Conservation (phyloP, 2,113 vertebrate species). For the Benitochromis conjunctus region DNA sequence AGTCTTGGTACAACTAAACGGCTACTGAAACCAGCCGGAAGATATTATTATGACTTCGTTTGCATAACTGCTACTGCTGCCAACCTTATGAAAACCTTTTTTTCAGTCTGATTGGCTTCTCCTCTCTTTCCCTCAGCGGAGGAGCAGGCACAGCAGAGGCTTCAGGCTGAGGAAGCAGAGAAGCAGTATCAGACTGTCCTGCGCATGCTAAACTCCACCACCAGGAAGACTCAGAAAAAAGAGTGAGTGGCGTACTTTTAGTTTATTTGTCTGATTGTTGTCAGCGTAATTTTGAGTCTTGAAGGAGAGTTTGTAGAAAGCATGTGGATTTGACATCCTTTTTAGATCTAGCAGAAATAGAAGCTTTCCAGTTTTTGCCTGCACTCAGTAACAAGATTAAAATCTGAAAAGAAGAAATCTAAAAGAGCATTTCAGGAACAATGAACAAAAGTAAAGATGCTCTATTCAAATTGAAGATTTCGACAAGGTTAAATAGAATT, state of each 20-base stretch:
- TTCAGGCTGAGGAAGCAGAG: conserved; percentile 85
- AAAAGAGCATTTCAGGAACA: too few relatives aligned
- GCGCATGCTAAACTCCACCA: conserved; percentile 87
- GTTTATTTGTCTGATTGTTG: background rate
- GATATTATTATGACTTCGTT: background rate
- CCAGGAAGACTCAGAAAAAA: conserved; percentile 85
- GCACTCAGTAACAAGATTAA: accelerated
- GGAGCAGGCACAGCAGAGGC: conserved; percentile 85
- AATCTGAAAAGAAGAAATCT: background rate
- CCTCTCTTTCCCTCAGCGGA: conserved; percentile 74
- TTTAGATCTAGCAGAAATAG: background rate
- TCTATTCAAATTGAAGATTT: background rate
- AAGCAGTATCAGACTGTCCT: conserved; percentile 86
- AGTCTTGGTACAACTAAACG: background rate
- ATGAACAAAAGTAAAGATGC: background rate
- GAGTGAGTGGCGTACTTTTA: conserved; percentile 76
- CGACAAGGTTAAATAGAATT: background rate
- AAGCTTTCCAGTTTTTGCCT: background rate
- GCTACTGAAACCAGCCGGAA: background rate
- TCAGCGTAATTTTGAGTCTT: background rate
- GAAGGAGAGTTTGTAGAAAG: background rate
- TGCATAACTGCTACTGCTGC: background rate
- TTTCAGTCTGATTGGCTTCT: background rate
- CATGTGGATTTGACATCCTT: background rate
- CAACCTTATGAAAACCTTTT: background rate